These are phyloP conservation scores for Passerculus sandwichensis DNA, from an alignment of 2,797 vertebrate species.

Conservation along the genomic window DNA sequence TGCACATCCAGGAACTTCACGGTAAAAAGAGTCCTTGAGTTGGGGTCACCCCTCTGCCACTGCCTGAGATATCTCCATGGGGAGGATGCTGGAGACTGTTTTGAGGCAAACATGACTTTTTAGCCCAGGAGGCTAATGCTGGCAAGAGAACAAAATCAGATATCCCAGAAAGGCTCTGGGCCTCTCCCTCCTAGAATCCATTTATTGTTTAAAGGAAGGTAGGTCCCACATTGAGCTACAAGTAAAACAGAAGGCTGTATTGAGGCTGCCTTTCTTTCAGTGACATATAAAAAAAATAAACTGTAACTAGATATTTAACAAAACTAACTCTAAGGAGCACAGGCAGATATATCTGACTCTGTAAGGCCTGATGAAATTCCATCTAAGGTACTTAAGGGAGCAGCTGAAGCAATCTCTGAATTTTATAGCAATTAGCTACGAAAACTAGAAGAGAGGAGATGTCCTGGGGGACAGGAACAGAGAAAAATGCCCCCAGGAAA, in stretches of 20 bases:
- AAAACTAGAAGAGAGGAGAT: neutral
- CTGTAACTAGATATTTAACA: neutral
- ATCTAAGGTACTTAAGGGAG: neutral
- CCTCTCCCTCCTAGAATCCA: neutral
- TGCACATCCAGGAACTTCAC: neutral
- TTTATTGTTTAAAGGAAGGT: neutral
- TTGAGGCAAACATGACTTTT: neutral
- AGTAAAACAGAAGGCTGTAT: neutral
- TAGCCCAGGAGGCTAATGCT: neutral
- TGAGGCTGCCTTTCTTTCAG: neutral
- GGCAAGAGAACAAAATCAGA: neutral
- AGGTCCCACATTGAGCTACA: rapidly evolving
- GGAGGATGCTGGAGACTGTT: neutral
- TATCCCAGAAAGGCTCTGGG: neutral
- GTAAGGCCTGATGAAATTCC: neutral
- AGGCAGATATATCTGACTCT: neutral
- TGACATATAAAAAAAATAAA: neutral
- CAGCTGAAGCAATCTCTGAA: neutral
- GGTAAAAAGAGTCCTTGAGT: rapidly evolving
- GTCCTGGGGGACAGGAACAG: neutral
- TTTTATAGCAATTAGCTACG: neutral
- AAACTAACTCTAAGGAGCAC: neutral
- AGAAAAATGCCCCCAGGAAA: neutral
- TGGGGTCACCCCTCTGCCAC: neutral
- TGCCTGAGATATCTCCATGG: neutral